Evolutionary conservation across 2,797 vertebrate species (phyloP), one percentile per base, ranked within the genome.

Genomic region (Mormyrus proboscirostris): DNA sequence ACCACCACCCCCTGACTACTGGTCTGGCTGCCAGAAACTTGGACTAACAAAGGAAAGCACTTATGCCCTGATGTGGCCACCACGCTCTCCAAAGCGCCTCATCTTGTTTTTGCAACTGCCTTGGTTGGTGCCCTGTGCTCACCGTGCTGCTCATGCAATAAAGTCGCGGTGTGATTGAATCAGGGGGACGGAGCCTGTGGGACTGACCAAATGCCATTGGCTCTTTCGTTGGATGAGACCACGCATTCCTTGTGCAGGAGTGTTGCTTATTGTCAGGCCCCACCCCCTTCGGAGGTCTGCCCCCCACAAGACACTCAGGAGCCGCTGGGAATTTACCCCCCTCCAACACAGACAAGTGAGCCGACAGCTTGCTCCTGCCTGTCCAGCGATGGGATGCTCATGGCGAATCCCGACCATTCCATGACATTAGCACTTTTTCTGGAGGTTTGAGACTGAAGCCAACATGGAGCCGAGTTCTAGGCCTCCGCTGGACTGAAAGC

Each of bases 401-500:
- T 12, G 10, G 83, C 1, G 33, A 57, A 38, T 87, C 53, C 33
- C 4, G 53, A 87, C 53, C 85, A 87, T 87, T 87, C 50, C 29
- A 87, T n/a, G 22, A 55, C 53, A 19, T 29, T 55, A 57, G 51
- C 50, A 38, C 44, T 84, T 87, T 87, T 57, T 51, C 50, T 87
- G 53, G 85, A 57, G 50, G 50, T 57, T 38, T 87, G 85, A 87
- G 51, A 87, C 85, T 87, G 85, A 87, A 55, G n/a, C 50, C 6
- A 53, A 53, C 85, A 55, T 1, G 33, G 53, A 41, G 41, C 82
- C 22, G 47, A 84, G 49, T 22, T n/a, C 47, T 50, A 25, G 50
- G 53, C 53, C 53, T 19, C 85, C 12, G 5, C 53, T 51, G 29
- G 25, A 29, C 29, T 38, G 51, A 29, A 85, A 29, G 50, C 73